Evolutionary conservation across 2,797 vertebrate species (phyloP), one percentile per base, ranked within the genome.

Genomic region (Dallia pectoralis): DNA sequence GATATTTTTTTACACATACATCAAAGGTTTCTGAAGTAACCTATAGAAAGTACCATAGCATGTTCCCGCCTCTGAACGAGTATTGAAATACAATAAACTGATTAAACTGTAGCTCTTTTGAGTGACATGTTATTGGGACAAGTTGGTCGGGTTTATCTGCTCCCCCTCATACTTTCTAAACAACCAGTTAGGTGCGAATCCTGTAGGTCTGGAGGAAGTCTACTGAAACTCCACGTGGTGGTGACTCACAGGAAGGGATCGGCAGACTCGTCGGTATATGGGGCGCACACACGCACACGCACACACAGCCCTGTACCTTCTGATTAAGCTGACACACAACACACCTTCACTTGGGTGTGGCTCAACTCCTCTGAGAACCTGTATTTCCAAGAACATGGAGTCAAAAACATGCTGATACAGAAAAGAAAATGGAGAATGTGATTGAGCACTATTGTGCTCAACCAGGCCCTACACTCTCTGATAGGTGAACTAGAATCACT

Each of bases 311-410:
- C 32, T n/a, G 49, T 49, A 65, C 33, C 27, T 61, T 72, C n/a
- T n/a, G 70, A 65, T 71, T 67, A 73, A 76, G 66, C 18, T 29
- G 66, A 56, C 63, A 40, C 40, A 66, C n/a, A 63, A 53, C 36
- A 61, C 77, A 75, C 71, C 47, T 78, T 70, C 65, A 48, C 53
- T 63, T 48, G 63, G 77, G 82, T 80, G 79, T 76, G 76, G 77
- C 74, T 36, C 30, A 64, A 6, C 53, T 67, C 32, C 66, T 30
- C 68, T 74, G 74, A 75, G 32, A 49, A 69, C 44, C 67, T 29
- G 67, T 69, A n/a, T 40, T 25, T 49, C 44, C 29, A 3, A 22
- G 61, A 4, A 27, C 29, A 14, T 30, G 14, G 29, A 63, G 29
- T 32, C 29, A 16, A 3, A 12, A 3, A 15, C 14, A 63, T 30